These are phyloP conservation scores for Tapera naevia DNA, from an alignment of 2,797 vertebrate genomes.

Conservation along the genomic window DNA sequence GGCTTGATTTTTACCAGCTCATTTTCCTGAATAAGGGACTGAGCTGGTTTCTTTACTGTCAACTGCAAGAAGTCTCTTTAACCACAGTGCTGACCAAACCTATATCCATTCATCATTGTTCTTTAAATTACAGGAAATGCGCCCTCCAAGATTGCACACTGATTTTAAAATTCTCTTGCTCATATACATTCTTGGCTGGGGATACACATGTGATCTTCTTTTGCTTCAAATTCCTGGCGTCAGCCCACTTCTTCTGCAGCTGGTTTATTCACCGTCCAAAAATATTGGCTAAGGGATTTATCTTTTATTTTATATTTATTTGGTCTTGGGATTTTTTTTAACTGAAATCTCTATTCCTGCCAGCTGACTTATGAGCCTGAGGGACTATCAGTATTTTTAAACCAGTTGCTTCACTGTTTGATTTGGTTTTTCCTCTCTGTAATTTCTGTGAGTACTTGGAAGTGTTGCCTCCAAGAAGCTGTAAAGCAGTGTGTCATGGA, in stretches of 20 bases:
- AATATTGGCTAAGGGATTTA: slow-evolving; percentile 58
- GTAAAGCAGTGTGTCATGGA: not conserved
- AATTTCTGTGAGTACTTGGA: not conserved
- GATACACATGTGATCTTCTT: slow-evolving; percentile 21
- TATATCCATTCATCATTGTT: slow-evolving; percentile 39
- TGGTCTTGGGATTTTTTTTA: slow-evolving; percentile 6
- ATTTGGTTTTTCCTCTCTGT: slow-evolving; percentile 52
- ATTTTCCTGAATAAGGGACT: slow-evolving; percentile 4
- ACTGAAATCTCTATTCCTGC: slow-evolving; percentile 39
- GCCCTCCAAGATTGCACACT: slow-evolving; percentile 37
- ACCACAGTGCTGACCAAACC: slow-evolving; percentile 60
- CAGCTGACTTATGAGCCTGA: slow-evolving; percentile 42
- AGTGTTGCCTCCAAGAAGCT: not conserved
- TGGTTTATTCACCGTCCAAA: slow-evolving; percentile 75
- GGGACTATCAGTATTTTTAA: slow-evolving; percentile 45
- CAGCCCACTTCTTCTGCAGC: slow-evolving; percentile 58
- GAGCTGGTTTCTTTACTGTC: slow-evolving; percentile 45
- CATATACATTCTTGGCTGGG: slow-evolving; percentile 54
- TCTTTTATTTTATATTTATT: slow-evolving; percentile 52
- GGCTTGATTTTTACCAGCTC: not conserved
- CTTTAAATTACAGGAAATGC: slow-evolving; percentile 53
- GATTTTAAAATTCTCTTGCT: slow-evolving; percentile 61
- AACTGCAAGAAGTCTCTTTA: slow-evolving; percentile 2
- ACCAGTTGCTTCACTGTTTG: slow-evolving; percentile 39
- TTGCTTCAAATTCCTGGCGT: slow-evolving; percentile 62